These are phyloP conservation scores for Drosophila algonquin DNA, from an alignment of 2,888 invertebrate species.

Conservation along the genomic window DNA sequence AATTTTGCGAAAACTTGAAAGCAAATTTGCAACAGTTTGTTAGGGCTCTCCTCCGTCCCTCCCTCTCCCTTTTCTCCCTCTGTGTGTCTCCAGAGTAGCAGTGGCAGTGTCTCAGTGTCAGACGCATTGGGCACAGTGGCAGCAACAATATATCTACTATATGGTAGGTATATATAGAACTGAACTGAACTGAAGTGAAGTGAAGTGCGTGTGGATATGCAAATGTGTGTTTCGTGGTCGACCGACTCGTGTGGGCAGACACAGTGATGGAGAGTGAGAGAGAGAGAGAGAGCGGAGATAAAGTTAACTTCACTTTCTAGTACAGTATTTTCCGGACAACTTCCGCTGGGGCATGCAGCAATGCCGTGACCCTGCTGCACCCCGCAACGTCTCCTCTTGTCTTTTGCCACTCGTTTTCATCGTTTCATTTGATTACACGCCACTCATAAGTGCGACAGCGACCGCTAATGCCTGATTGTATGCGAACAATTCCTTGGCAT, in stretches of 20 bases:
- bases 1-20: constrained; percentile 71
- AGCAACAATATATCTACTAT: not conserved
- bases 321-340: constrained; percentile 72
- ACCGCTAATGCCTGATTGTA: constrained; percentile 63
- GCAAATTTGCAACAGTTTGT: constrained; percentile 74
- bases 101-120: constrained; percentile 59
- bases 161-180: constrained; percentile 1
- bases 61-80: not conserved
- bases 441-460: constrained; percentile 65
- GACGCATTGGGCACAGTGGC: constrained; percentile 34
- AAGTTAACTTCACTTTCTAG: constrained; percentile 77
- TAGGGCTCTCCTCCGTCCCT: constrained; percentile 3
- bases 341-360: constrained; percentile 73
- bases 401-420: constrained; percentile 51
- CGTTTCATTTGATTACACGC: constrained; percentile 71
- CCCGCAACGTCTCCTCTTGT: constrained; percentile 6
- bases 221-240: constrained; percentile 17
- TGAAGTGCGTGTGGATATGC: constrained; percentile 33
- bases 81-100: constrained; percentile 36
- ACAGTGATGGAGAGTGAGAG: too few relatives aligned
- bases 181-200: not conserved
- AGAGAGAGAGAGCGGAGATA: constrained; percentile 45
- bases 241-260: constrained; percentile 25
- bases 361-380: constrained; percentile 36
- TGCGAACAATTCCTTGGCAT: constrained; percentile 47